phyloP scores from a whole-genome alignment of 2,888 invertebrate species.

The Eupithecia subumbrata region DNA sequence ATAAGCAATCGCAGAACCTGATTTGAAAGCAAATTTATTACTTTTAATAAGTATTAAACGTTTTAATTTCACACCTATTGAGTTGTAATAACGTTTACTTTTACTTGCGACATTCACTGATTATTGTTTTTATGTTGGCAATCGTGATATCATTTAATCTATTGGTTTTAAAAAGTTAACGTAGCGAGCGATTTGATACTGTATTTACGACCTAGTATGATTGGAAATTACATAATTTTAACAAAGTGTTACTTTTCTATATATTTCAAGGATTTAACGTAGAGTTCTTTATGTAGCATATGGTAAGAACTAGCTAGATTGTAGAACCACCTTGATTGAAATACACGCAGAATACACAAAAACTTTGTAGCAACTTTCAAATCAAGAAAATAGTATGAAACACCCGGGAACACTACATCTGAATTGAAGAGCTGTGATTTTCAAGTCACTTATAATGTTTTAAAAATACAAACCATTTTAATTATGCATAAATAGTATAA shows the following conservation, averaged over 20 bases:
- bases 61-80: slow-evolving; percentile 66
- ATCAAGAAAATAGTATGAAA: too few species aligned
- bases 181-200: slow-evolving; percentile 25
- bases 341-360: too few species aligned
- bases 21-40: slow-evolving; percentile 46
- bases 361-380: too few species aligned
- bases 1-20: slow-evolving; percentile 32
- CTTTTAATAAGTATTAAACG: slow-evolving; percentile 56
- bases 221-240: slow-evolving; percentile 28
- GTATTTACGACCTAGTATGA: slow-evolving; percentile 28
- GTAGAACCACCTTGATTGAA: neutral
- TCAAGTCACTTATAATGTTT: too few species aligned
- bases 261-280: neutral
- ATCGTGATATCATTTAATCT: slow-evolving; percentile 31
- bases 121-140: slow-evolving; percentile 31
- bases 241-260: slow-evolving; percentile 16
- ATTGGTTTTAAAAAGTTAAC: slow-evolving; percentile 27
- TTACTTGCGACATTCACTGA: slow-evolving; percentile 20
- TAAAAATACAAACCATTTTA: too few species aligned
- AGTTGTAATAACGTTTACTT: slow-evolving; percentile 39
- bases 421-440: too few species aligned
- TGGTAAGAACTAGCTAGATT: neutral
- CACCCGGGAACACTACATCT: too few species aligned
- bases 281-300: neutral
- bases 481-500: too few species aligned